Conservation (phyloP, 1,140 invertebrate genomes). For the Helicorthomorpha holstii region DNA sequence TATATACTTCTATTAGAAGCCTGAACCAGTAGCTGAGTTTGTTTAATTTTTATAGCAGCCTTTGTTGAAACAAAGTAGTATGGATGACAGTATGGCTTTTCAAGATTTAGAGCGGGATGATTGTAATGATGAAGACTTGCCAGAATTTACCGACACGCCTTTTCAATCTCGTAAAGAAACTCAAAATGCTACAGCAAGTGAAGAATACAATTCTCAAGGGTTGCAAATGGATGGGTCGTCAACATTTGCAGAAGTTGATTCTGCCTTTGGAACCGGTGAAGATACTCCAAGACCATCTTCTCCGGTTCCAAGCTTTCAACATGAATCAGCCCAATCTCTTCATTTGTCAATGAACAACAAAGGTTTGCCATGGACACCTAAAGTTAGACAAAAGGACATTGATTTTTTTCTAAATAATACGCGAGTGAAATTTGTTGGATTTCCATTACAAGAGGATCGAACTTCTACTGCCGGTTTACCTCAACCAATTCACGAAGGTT, state of each 20-base stretch:
- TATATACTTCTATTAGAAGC: too few species aligned
- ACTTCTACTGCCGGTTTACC: constrained; percentile 81
- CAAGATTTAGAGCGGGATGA: constrained; percentile 32
- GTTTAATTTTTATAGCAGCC: neutral
- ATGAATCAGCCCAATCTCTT: neutral
- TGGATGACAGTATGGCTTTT: constrained; percentile 66
- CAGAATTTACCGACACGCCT: constrained; percentile 16
- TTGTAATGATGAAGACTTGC: constrained; percentile 16
- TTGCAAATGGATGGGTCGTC: neutral
- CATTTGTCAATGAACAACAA: neutral
- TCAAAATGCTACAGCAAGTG: neutral
- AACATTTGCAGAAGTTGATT: neutral
- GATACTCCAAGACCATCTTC: constrained; percentile 12
- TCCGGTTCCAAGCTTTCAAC: constrained; percentile 14
- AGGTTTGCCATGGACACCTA: constrained; percentile 84
- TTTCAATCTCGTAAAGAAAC: constrained; percentile 2
- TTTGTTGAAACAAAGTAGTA: constrained; percentile 84
- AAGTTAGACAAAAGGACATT: constrained; percentile 80
- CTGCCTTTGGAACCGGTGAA: constrained; percentile 2
- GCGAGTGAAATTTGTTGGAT: constrained; percentile 87
- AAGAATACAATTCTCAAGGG: neutral
- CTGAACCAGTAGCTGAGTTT: neutral
- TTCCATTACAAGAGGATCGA: constrained; percentile 62
- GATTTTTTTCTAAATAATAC: constrained; percentile 81
- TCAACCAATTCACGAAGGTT: constrained; percentile 85